A percentile compares a stretch with the other conserved stretches of the same genome.
Evolutionary conservation across 2,888 invertebrate genomes (phyloP).

Genomic region (Phania funesta): DNA sequence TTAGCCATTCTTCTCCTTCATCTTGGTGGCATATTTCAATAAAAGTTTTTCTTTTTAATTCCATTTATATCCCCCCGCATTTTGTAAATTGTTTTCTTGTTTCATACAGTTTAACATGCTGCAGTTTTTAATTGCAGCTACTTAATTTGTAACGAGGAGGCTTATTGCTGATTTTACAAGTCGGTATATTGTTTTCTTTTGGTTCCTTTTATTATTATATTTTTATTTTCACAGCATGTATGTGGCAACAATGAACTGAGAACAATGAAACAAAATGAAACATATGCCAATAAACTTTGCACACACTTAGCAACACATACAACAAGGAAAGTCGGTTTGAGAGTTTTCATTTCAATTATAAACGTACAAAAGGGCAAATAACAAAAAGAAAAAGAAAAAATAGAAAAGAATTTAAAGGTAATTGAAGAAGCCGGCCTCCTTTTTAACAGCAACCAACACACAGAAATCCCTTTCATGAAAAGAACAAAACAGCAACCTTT

Average conservation of each 20-base stretch:
- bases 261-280: conserved; percentile 40
- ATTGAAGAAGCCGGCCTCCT: conserved; percentile 63
- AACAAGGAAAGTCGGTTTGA: conserved; percentile 14
- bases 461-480: conserved; percentile 15
- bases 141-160: conserved; percentile 43
- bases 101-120: conserved; percentile 9
- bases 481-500: conserved; percentile 46
- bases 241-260: conserved; percentile 44
- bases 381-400: conserved; percentile 7
- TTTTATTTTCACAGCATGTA: conserved; percentile 60
- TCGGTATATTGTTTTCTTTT: not conserved
- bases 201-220: not conserved
- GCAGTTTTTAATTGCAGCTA: conserved; percentile 43
- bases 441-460: conserved; percentile 13
- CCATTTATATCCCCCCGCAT: not conserved
- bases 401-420: conserved; percentile 38
- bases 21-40: not conserved
- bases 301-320: not conserved
- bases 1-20: too few species aligned
- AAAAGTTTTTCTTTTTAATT: not conserved
- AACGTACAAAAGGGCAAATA: conserved; percentile 47
- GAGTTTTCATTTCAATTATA: conserved; percentile 63
- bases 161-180: conserved; percentile 8
- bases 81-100: not conserved
- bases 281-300: conserved; percentile 48